Evolutionary conservation across 2,888 invertebrate species (phyloP).

Genomic region (Drosophila neotestacea): DNA sequence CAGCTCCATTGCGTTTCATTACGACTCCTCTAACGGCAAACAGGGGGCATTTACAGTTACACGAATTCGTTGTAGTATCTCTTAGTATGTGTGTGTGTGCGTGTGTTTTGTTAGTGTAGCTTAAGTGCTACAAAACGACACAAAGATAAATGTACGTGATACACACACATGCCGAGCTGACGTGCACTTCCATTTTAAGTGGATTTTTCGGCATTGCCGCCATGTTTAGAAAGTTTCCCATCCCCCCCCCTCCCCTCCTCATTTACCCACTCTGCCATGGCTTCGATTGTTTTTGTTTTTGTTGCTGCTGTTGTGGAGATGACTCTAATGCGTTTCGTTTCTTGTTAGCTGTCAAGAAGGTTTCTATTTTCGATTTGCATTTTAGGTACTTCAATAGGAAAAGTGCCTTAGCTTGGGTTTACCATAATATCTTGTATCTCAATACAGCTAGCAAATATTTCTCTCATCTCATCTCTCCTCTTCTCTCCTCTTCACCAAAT

Average conservation of each 20-base stretch:
- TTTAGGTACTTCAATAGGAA: conserved; percentile 41
- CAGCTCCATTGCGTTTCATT: conserved; percentile 77
- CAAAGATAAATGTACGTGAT: conserved; percentile 80
- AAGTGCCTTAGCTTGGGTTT: conserved; percentile 46
- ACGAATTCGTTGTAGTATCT: conserved; percentile 52
- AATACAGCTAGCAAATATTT: conserved; percentile 17
- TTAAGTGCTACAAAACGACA: conserved; percentile 80
- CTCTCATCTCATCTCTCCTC: neutral
- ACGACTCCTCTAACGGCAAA: conserved; percentile 64
- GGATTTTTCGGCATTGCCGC: conserved; percentile 63
- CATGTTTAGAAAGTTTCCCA: conserved; percentile 41
- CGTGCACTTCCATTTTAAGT: conserved; percentile 73
- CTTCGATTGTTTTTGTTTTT: conserved; percentile 23
- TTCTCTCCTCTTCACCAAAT: too few species aligned
- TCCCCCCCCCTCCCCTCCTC: neutral
- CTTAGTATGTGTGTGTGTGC: conserved; percentile 16
- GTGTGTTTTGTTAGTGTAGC: conserved; percentile 63
- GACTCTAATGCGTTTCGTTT: conserved; percentile 56
- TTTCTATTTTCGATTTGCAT: conserved; percentile 67
- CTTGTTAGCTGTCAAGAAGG: conserved; percentile 62
- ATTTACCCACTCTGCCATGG: neutral
- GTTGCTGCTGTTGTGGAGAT: conserved; percentile 30
- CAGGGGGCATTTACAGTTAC: conserved; percentile 47
- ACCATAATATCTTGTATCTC: conserved; percentile 44
- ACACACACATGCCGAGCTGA: conserved; percentile 42